These are phyloP conservation scores for Corythornis vintsioides DNA, from an alignment of 2,113 vertebrate genomes.

Conservation along the genomic window DNA sequence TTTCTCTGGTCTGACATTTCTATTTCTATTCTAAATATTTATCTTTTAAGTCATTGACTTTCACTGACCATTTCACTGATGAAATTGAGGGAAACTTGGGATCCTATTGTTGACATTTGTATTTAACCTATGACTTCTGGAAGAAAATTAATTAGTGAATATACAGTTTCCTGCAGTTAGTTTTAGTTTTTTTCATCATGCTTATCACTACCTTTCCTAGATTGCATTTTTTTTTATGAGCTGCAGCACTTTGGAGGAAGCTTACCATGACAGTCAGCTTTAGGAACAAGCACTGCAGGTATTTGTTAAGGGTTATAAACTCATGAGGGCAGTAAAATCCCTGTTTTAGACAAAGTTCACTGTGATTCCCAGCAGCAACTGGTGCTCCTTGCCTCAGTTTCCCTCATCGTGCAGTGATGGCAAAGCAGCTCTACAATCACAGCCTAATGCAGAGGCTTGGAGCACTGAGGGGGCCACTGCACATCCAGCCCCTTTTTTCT, in stretches of 20 bases:
- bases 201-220: not conserved
- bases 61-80: not conserved
- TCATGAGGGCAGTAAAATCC: not conserved
- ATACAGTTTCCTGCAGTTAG: not conserved
- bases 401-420: not conserved
- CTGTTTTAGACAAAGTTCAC: not conserved
- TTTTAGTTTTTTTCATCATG: not conserved
- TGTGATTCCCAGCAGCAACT: not conserved
- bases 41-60: not conserved
- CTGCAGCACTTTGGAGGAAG: not conserved
- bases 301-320: not conserved
- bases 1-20: not conserved
- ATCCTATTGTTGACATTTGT: slow-evolving; percentile 33
- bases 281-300: not conserved
- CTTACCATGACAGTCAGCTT: not conserved
- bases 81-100: not conserved
- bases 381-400: not conserved
- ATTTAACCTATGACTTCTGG: slow-evolving; percentile 8
- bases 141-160: not conserved
- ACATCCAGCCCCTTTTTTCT: not conserved
- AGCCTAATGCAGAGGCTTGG: rapidly evolving
- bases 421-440: not conserved
- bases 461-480: not conserved
- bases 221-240: not conserved
- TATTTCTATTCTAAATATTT: slow-evolving; percentile 56